Evolutionary conservation across 2,888 invertebrate genomes (phyloP), one percentile per base, ranked within the genome.

Genomic region (Zonitis immaculata): DNA sequence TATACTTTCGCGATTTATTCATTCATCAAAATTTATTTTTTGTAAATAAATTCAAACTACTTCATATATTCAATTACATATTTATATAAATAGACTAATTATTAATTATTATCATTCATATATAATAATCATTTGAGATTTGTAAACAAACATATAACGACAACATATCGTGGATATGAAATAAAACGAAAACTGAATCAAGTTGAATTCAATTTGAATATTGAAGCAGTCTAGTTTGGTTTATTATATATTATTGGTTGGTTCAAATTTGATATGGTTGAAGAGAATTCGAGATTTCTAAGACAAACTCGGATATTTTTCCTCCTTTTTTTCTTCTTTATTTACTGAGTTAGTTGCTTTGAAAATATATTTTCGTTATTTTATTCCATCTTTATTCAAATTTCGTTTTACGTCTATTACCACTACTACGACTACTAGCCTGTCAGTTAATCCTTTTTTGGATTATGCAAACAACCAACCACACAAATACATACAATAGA

Each of bases 401-500:
- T 18, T 35, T 27, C 27, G 12, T 49, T 22, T 50, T 44, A 42
- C 47, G 49, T 60, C 61, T 63, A n/a, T n/a, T 65, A 65, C 63
- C 64, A 56, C 59, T 54, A 57, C n/a, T n/a, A n/a, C n/a, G n/a
- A n/a, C n/a, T n/a, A n/a, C n/a, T n/a, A n/a, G n/a, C 60, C 56
- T n/a, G 59, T 50, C 56, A 59, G 57, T 58, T 66, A 64, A 67
- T 64, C 64, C 65, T 59, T 56, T 54, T 57, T 52, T n/a, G 60
- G 66, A 68, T 68, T 68, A 67, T 67, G 66, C 65, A 68, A 68
- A 67, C 64, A 58, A 53, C 54, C 25, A 59, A 56, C 60, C 62
- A 58, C 51, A 51, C 57, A n/a, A n/a, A n/a, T n/a, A n/a, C n/a
- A n/a, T n/a, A n/a, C n/a, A n/a, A n/a, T n/a, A n/a, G n/a, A n/a